phyloP scores from a whole-genome alignment of 2,797 vertebrate genomes.

The Monodelphis domestica region DNA sequence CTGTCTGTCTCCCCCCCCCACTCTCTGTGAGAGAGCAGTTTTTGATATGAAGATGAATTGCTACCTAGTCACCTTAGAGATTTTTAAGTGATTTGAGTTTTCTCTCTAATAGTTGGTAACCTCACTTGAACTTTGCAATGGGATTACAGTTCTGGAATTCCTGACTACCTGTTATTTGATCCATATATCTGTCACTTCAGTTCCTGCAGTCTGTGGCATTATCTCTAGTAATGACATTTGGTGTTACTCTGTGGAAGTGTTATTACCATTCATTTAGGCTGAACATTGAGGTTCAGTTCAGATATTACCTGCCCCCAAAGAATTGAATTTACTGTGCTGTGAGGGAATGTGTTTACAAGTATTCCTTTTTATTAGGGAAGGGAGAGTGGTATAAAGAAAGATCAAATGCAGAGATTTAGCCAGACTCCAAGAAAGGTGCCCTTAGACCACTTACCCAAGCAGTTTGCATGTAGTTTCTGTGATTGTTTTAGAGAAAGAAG shows the following conservation, averaged over 20 bases:
- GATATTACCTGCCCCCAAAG: not conserved
- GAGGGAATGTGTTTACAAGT: not conserved
- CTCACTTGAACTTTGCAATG: not conserved
- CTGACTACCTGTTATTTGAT: not conserved
- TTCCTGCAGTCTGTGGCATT: no score
- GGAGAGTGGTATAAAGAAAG: not conserved
- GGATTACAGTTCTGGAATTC: not conserved
- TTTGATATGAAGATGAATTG: not conserved
- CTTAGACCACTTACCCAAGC: not conserved
- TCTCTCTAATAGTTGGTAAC: not conserved
- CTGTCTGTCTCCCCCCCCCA: no score
- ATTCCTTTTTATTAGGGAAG: not conserved
- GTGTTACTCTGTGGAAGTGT: not conserved
- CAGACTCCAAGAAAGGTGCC: not conserved
- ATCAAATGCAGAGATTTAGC: not conserved
- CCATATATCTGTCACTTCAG: not conserved
- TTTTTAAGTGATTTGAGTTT: not conserved
- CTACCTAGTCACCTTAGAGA: not conserved
- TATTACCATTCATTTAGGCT: not conserved
- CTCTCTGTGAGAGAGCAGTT: not conserved
- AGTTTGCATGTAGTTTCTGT: not conserved
- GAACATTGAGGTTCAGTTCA: not conserved
- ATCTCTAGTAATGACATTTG: not conserved
- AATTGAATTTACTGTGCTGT: not conserved
- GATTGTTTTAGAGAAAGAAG: not conserved